These are phyloP conservation scores for Seriola dumerili DNA, from an alignment of 2,113 vertebrate genomes.

Conservation along the genomic window DNA sequence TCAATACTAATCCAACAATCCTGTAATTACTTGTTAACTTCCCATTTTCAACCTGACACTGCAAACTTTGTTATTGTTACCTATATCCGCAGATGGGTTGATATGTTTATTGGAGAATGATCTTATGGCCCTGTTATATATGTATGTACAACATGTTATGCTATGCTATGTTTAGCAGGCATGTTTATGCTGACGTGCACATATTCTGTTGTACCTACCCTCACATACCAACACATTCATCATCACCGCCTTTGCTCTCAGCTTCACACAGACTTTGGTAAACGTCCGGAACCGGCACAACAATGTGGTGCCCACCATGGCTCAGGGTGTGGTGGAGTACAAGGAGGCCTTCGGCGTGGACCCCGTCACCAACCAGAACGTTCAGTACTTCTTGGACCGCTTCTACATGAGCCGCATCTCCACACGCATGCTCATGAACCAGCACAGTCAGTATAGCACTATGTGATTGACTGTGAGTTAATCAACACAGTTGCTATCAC, in stretches of 20 bases:
- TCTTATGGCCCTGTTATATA: background rate
- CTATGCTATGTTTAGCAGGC: background rate
- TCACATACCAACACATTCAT: background rate
- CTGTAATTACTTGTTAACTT: background rate
- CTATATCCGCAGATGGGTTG: background rate
- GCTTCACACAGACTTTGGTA: constrained; percentile 93
- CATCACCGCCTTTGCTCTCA: constrained; percentile 59
- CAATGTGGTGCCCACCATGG: constrained; percentile 96
- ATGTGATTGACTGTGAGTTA: constrained; percentile 71
- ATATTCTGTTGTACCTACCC: background rate
- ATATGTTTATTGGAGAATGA: too few species aligned
- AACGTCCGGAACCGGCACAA: constrained; percentile 94
- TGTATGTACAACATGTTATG: background rate
- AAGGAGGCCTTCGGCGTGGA: constrained; percentile 94
- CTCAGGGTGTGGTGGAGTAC: constrained; percentile 95
- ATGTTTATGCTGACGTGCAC: background rate
- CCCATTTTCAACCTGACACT: background rate
- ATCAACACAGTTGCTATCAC: constrained; percentile 55
- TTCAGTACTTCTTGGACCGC: constrained; percentile 98
- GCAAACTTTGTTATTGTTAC: background rate
- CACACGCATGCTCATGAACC: constrained; percentile 98
- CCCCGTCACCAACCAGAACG: constrained; percentile 95
- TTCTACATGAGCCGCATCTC: constrained; percentile 99
- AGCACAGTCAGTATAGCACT: constrained; percentile 93
- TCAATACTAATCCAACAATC: background rate